Base-by-base conservation (phyloP, 2,888 invertebrate genomes). In the Koerneria pararmatus region DNA sequence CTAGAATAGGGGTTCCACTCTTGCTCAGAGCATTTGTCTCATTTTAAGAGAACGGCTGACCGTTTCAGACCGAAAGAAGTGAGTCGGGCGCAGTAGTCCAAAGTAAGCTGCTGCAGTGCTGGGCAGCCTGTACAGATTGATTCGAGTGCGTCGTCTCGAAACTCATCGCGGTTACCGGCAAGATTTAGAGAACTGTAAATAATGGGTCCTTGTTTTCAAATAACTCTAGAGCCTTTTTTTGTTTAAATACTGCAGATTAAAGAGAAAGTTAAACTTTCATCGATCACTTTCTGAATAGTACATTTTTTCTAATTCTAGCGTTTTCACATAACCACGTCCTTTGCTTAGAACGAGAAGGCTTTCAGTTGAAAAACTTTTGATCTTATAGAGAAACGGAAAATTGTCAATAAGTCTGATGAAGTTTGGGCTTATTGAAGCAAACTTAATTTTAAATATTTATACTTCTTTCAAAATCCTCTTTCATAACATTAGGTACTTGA, bases 121-220 rank as follows among this genome's bases (percentile, higher is more conserved):
- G 62, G 62, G 11, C 62, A 62, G 34, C 51, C 62, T n/a, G 35
- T 32, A 35, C 62, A 62, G 24, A 62, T 62, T 3, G 49, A 5
- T 3, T 32, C 22, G 31, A 62, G 62, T 29, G 51, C 49, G 2
- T 62, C 62, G 15, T 62, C 62, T 31, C 32, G 62, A n/a, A n/a
- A n/a, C 3, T 53, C 27, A 8, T 62, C 51, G 29, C 62, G 62
- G 37, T 62, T 62, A 3, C 62, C 62, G 15, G 34, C 19, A 8
- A 62, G 62, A 22, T 32, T 53, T 27, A 62, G 29, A 8, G 62
- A n/a, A n/a, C n/a, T n/a, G n/a, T n/a, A n/a, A n/a, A n/a, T n/a
- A n/a, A n/a, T n/a, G n/a, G n/a, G n/a, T n/a, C n/a, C n/a, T n/a
- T n/a, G n/a, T n/a, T n/a, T n/a, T n/a, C n/a, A n/a, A n/a, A n/a